phyloP scores from a whole-genome alignment of 2,113 vertebrate species.

The Xiphophorus hellerii region DNA sequence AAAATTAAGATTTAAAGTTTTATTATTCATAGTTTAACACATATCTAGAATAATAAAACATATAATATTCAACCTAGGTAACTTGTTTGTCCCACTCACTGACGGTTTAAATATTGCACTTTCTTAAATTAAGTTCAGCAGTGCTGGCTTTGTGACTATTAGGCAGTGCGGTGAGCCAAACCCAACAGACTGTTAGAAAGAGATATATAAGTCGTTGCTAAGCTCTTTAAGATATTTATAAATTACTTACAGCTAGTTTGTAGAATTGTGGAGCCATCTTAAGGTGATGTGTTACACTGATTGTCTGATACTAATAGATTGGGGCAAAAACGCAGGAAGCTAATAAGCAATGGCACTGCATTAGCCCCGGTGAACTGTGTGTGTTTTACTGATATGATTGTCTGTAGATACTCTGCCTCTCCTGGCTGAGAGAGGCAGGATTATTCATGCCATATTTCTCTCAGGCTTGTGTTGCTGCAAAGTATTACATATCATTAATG shows the following conservation, averaged over 20 bases:
- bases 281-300: slow-evolving; percentile 79
- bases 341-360: slow-evolving; percentile 21
- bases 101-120: slow-evolving; percentile 85
- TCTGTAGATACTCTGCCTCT: slow-evolving; percentile 39
- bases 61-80: slow-evolving; percentile 82
- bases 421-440: slow-evolving; percentile 25
- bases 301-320: slow-evolving; percentile 42
- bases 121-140: slow-evolving; percentile 86
- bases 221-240: slow-evolving; percentile 92
- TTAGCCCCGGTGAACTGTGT: slow-evolving; percentile 23
- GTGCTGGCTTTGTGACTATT: slow-evolving; percentile 85
- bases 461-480: slow-evolving; percentile 26
- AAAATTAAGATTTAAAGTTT: neutral
- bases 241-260: slow-evolving; percentile 88
- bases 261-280: slow-evolving; percentile 87
- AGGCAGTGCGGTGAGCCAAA: slow-evolving; percentile 83
- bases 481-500: slow-evolving; percentile 25
- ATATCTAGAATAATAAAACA: slow-evolving; percentile 74
- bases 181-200: slow-evolving; percentile 85
- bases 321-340: slow-evolving; percentile 36
- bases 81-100: slow-evolving; percentile 88
- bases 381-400: slow-evolving; percentile 52
- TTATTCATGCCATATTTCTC: slow-evolving; percentile 36
- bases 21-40: neutral
- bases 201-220: slow-evolving; percentile 93